Evolutionary conservation across 1,140 invertebrate genomes (phyloP), one percentile per base, ranked within the genome.

Genomic region (Yoshiicerus persimilis): DNA sequence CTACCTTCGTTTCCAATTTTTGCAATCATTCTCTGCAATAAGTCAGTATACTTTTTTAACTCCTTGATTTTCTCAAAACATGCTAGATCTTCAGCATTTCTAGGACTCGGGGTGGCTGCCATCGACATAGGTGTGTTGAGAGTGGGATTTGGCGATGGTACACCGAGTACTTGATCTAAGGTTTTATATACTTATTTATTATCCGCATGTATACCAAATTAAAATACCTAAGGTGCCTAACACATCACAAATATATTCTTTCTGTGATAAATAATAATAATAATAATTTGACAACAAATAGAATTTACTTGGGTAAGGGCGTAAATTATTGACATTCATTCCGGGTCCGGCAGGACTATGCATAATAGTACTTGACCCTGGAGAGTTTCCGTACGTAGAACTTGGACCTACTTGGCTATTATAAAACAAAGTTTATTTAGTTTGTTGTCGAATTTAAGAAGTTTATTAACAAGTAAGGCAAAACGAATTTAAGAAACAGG

Each of bases 31-130:
- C 96, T 94, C 75, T 96, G 94, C 1, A 99, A 92, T 0, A 98
- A 97, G 89, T 98, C 98, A 90, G 98, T 97, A 91, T 98, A 99
- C 92, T 97, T 98, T 91, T 96, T 97, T 5, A 99, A 93, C 91
- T 98, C 96, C 38, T 96, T 94, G 56, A 98, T 95, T 93, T 98
- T 99, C 90, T 98, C 97, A 87, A 97, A 93, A 91, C 98, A 99
- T 0, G 96, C 95, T 84, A 96, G 96, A 91, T 98, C 97, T 91
- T 98, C 97, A 92, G 86, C 88, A 91, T 93, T 93, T 83, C 95
- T 94, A 0, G 95, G 96, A 93, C 95, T 96, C 23, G 92, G 92
- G n/a, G 91, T 92, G 20, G 95, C 95, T 2, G 95, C 94, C 30
- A 93, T 93, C 2, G 94, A 93, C 36, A 95, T 95, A 0, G 96